Percentiles rank a stretch among this genome's conserved stretches.
These are phyloP conservation scores for Drosophila macrothrix DNA, from an alignment of 2,888 invertebrate species.

Conservation along the genomic window DNA sequence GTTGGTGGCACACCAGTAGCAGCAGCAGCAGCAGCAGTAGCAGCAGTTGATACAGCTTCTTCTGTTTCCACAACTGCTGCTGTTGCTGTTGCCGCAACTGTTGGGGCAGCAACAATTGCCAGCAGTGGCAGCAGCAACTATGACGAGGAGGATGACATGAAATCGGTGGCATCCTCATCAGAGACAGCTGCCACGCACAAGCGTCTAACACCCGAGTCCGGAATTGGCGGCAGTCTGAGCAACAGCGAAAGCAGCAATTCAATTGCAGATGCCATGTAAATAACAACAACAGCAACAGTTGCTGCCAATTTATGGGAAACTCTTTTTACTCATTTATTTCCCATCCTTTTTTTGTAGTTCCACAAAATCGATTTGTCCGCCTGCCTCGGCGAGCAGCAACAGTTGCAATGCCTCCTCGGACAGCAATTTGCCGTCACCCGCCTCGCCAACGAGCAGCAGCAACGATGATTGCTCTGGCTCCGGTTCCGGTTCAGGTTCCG, in stretches of 20 bases:
- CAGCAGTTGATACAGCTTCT: conserved; percentile 1
- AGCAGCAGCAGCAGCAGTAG: conserved; percentile 35
- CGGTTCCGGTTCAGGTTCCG: conserved; percentile 11
- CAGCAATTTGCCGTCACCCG: conserved; percentile 86
- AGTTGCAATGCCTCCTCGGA: conserved; percentile 85
- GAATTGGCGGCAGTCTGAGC: conserved; percentile 82
- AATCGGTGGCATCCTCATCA: conserved; percentile 65
- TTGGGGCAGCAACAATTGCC: conserved; percentile 6
- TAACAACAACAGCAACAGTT: conserved; percentile 16
- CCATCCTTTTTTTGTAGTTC: conserved; percentile 38
- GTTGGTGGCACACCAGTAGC: not conserved
- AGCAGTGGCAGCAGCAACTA: conserved; percentile 60
- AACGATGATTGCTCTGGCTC: conserved; percentile 45
- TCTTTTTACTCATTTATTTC: not conserved
- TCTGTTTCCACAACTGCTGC: not conserved
- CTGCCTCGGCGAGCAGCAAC: conserved; percentile 52
- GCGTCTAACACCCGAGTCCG: conserved; percentile 80
- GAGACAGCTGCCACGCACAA: conserved; percentile 70
- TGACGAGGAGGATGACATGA: conserved; percentile 68
- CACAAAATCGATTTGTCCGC: conserved; percentile 75
- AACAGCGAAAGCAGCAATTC: conserved; percentile 80
- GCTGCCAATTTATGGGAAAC: not conserved
- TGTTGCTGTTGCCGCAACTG: not conserved
- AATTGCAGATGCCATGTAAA: conserved; percentile 76
- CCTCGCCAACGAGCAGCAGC: conserved; percentile 47